A percentile compares a stretch with the other conserved stretches of the same genome.
Evolutionary conservation across 1,140 invertebrate genomes (phyloP).

Genomic region (Microplitis demolitor): DNA sequence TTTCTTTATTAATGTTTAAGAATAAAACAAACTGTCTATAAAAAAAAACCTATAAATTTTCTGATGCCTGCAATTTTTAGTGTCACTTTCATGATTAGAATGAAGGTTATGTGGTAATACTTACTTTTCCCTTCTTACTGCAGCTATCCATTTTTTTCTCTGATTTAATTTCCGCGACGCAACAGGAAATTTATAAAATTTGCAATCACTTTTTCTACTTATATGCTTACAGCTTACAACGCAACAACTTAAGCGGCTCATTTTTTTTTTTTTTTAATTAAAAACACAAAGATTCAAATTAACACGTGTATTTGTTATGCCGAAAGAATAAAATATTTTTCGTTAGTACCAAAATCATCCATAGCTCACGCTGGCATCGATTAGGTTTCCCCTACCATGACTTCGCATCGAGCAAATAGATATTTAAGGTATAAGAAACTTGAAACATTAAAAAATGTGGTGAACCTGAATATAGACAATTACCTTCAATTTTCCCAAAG

Average conservation of each 20-base stretch:
- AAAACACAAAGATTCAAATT: neutral
- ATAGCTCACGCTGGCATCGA: too few relatives aligned
- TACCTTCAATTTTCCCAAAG: too few relatives aligned
- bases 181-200: slow-evolving; percentile 28
- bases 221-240: slow-evolving; percentile 26
- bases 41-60: too few relatives aligned
- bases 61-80: too few relatives aligned
- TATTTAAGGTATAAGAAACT: too few relatives aligned
- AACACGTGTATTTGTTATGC: neutral
- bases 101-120: slow-evolving; percentile 17
- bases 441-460: too few relatives aligned
- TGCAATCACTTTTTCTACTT: slow-evolving; percentile 20
- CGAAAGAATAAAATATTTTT: neutral
- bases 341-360: neutral
- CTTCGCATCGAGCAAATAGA: too few relatives aligned
- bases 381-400: too few relatives aligned
- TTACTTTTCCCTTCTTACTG: slow-evolving; percentile 30
- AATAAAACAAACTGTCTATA: too few relatives aligned
- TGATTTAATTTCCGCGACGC: slow-evolving; percentile 21
- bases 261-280: slow-evolving; percentile 15
- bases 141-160: slow-evolving; percentile 28
- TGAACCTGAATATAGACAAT: too few relatives aligned
- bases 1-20: too few relatives aligned
- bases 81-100: neutral
- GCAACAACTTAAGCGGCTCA: slow-evolving; percentile 22